Percentiles rank a stretch among this genome's conserved stretches.
Conservation (phyloP, 2,888 invertebrate species). For the Agrenia bidenticulata region DNA sequence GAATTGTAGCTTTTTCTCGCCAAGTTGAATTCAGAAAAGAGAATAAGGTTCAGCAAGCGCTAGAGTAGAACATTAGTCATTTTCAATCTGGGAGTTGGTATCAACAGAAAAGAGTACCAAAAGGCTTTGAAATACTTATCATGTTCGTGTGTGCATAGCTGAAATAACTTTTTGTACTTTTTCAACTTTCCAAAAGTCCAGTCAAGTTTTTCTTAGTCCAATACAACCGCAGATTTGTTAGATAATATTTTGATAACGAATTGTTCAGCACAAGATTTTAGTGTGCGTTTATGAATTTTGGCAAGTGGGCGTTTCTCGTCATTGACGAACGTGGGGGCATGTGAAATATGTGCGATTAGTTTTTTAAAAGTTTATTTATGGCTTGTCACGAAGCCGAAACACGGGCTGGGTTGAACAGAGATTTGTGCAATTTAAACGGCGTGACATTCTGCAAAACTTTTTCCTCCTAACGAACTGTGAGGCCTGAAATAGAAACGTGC, state of each 20-base stretch:
- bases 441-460: background rate
- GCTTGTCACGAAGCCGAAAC: constrained; percentile 3
- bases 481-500: too few relatives aligned
- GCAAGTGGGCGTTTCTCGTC: constrained; percentile 8
- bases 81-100: background rate
- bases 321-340: background rate
- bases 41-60: background rate
- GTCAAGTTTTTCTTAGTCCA: too few relatives aligned
- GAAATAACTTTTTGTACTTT: too few relatives aligned
- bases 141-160: background rate
- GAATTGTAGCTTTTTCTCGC: constrained; percentile 5
- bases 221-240: too few relatives aligned
- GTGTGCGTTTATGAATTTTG: too few relatives aligned
- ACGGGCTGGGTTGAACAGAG: background rate
- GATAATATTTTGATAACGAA: too few relatives aligned
- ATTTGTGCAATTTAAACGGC: background rate
- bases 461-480: background rate
- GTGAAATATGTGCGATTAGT: background rate
- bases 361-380: constrained; percentile 12
- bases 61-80: background rate
- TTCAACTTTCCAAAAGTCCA: too few relatives aligned
- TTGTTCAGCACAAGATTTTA: too few relatives aligned
- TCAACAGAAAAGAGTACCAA: background rate
- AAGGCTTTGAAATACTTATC: background rate
- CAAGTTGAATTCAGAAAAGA: background rate